These are phyloP conservation scores for Chromobotia macracanthus DNA, from an alignment of 2,797 vertebrate genomes.

Conservation along the genomic window DNA sequence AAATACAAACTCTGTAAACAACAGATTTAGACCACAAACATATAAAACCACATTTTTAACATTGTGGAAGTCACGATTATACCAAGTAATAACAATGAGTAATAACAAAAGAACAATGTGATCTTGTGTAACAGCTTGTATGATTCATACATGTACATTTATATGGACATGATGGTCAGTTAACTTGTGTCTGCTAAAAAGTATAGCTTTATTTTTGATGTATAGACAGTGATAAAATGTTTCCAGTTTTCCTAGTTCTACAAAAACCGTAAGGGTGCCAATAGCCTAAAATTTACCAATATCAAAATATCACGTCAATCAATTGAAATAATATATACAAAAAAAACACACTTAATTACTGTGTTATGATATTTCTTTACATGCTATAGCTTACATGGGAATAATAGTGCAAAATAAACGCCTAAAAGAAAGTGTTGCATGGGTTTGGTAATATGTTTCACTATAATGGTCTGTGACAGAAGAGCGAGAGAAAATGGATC, in stretches of 20 bases:
- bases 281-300: slow-evolving; percentile 63
- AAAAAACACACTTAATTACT: background rate
- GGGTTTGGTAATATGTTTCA: background rate
- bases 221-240: slow-evolving; percentile 63
- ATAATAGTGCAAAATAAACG: slow-evolving; percentile 55
- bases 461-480: slow-evolving; percentile 38
- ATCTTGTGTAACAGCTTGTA: too few relatives aligned
- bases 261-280: slow-evolving; percentile 58
- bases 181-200: slow-evolving; percentile 50
- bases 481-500: slow-evolving; percentile 50
- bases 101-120: too few relatives aligned
- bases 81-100: too few relatives aligned
- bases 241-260: slow-evolving; percentile 65
- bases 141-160: slow-evolving; percentile 73
- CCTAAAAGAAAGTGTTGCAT: slow-evolving; percentile 45
- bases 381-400: slow-evolving; percentile 73
- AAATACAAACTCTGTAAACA: slow-evolving; percentile 74
- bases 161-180: slow-evolving; percentile 48
- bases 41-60: too few relatives aligned
- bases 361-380: slow-evolving; percentile 41
- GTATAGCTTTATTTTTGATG: slow-evolving; percentile 53
- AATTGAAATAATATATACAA: background rate
- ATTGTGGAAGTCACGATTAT: too few relatives aligned
- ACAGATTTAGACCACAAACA: background rate
- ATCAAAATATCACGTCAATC: background rate